Conservation (phyloP, 1,140 invertebrate species). For the Drosophila tsacasi region DNA sequence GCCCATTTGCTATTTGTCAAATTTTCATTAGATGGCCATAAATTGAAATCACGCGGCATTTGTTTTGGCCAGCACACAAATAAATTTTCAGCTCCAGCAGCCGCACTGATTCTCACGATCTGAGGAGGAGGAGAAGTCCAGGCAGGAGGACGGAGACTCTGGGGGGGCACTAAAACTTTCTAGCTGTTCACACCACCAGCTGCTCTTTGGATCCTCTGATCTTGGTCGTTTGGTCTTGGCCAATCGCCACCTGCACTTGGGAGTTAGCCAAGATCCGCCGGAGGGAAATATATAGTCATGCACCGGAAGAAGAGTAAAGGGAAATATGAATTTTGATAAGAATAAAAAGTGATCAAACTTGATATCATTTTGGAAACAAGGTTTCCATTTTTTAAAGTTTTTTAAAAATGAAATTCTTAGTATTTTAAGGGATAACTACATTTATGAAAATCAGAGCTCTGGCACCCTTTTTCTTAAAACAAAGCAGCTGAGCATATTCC, state of each 20-base stretch:
- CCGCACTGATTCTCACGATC: slow-evolving; percentile 78
- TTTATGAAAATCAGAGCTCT: too few species aligned
- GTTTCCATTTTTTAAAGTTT: too few species aligned
- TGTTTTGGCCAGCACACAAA: slow-evolving; percentile 71
- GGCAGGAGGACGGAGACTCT: neutral
- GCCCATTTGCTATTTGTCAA: slow-evolving; percentile 80
- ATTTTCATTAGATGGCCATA: slow-evolving; percentile 78
- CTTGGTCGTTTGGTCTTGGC: slow-evolving; percentile 47
- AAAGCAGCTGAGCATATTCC: neutral
- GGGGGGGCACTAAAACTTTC: slow-evolving; percentile 67
- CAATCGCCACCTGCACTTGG: slow-evolving; percentile 74
- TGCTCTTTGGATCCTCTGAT: slow-evolving; percentile 32
- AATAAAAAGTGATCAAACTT: neutral
- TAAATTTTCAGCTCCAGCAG: slow-evolving; percentile 57
- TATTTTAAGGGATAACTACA: too few species aligned
- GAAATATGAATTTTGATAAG: fast-evolving
- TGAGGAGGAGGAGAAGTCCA: neutral
- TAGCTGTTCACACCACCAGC: slow-evolving; percentile 80
- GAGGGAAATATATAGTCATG: slow-evolving; percentile 12
- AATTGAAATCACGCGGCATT: slow-evolving; percentile 70
- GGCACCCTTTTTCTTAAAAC: neutral
- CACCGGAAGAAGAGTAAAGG: neutral
- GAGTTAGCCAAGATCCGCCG: slow-evolving; percentile 44
- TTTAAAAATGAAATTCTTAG: too few species aligned
- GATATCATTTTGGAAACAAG: too few species aligned